phyloP scores from a whole-genome alignment of 2,797 vertebrate genomes.

The Scolopax bukidnonensis region DNA sequence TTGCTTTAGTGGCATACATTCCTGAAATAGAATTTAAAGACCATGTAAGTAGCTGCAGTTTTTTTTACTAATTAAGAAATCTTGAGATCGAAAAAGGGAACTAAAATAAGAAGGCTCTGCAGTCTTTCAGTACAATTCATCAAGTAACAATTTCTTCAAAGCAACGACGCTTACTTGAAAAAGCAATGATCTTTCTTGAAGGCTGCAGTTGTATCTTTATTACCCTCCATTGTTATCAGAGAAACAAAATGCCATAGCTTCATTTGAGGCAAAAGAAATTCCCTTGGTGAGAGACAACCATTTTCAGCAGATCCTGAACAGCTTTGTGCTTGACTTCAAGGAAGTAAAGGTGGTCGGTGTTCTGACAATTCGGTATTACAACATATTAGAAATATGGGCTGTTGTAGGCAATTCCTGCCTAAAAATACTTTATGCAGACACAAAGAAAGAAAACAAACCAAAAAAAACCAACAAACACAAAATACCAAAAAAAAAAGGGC shows the following conservation, averaged over 20 bases:
- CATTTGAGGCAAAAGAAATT: neutral
- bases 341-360: neutral
- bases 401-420: neutral
- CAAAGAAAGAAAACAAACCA: neutral
- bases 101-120: neutral
- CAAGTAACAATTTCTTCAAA: constrained; percentile 16
- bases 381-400: neutral
- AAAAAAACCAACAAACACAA: too few species aligned
- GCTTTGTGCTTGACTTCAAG: neutral
- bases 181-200: neutral
- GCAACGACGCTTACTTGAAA: neutral
- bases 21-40: neutral
- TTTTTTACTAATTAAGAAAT: neutral
- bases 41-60: neutral
- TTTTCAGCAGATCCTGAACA: neutral
- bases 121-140: neutral
- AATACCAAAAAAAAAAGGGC: neutral
- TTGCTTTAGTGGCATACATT: neutral
- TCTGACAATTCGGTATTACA: neutral
- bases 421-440: neutral
- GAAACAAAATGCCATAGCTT: constrained; percentile 19
- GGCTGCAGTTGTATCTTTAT: constrained; percentile 28
- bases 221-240: neutral
- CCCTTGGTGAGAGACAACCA: neutral
- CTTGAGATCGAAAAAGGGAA: neutral